Base-by-base conservation (phyloP, 2,888 invertebrate species). In the Arge pagana region DNA sequence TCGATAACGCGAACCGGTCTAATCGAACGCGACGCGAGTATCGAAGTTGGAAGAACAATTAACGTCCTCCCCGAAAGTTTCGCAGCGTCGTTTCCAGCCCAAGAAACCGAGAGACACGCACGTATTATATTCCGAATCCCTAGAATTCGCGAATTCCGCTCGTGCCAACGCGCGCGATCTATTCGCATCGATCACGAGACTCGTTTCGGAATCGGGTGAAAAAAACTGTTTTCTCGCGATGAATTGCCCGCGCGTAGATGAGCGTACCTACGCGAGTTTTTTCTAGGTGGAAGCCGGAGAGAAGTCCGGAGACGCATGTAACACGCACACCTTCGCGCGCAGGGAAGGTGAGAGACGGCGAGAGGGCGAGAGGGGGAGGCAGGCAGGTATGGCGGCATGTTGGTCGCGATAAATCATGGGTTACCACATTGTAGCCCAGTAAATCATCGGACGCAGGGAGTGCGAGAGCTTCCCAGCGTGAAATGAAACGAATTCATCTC, bases 351-450 rank as follows among this genome's bases (percentile, higher is more conserved):
- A n/a, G n/a, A 10, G 28, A 75, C 70, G 71, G 72, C 71, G 73
- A 71, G 69, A 72, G 77, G 78, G 77, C 77, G 78, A 78, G 78
- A n/a, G 2, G 28, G 28, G 31, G 33, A 45, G 26, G 43, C 19
- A 33, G 45, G 33, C 45, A 45, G 45, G 45, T 45, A 45, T 45
- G 45, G 78, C 80, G 79, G 80, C 80, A 80, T 80, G 81, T 81
- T 81, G 81, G 80, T 80, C 76, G 77, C 79, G 69, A 82, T 83
- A 83, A 83, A 83, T 83, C 83, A 83, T 83, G 83, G 82, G 82
- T 82, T 83, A 83, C 83, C 83, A 83, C 83, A 83, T 82, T 82
- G 83, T 82, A 82, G 81, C 81, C 80, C 81, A 79, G 82, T 83
- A 83, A 83, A 83, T 83, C 83, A 83, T 83, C 80, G 75, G 75